Conservation (phyloP, 2,888 invertebrate genomes). For the Volucella inflata region DNA sequence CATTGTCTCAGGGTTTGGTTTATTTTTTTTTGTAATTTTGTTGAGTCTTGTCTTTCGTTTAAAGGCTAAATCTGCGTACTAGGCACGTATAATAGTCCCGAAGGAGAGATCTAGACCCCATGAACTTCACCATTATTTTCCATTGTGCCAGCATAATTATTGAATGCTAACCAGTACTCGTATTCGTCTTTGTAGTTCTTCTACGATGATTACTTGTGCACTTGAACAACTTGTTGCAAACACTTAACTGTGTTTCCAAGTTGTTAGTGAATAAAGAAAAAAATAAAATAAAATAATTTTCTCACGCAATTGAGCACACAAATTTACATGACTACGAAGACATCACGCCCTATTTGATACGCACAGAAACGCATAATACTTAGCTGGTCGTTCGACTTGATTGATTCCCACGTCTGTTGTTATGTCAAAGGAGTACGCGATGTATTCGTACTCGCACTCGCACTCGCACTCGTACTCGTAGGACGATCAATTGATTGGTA, state of each 20-base stretch:
- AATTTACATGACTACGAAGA: slow-evolving; percentile 66
- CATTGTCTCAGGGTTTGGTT: slow-evolving; percentile 32
- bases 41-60: slow-evolving; percentile 30
- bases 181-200: too few relatives aligned
- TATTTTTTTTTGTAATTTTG: slow-evolving; percentile 16
- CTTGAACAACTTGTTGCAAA: slow-evolving; percentile 63
- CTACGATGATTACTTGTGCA: neutral
- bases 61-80: slow-evolving; percentile 47
- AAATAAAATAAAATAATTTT: slow-evolving; percentile 50
- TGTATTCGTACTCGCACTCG: neutral
- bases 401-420: slow-evolving; percentile 72
- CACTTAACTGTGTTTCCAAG: slow-evolving; percentile 16
- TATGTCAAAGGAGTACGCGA: slow-evolving; percentile 36
- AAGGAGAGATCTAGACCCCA: slow-evolving; percentile 4
- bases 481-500: slow-evolving; percentile 71
- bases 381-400: slow-evolving; percentile 56
- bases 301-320: slow-evolving; percentile 75
- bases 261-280: slow-evolving; percentile 26
- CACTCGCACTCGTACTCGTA: neutral
- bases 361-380: slow-evolving; percentile 67
- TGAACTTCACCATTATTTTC: slow-evolving; percentile 23
- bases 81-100: slow-evolving; percentile 57
- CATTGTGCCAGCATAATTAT: slow-evolving; percentile 31
- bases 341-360: slow-evolving; percentile 73
- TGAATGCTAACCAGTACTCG: neutral